Evolutionary conservation across 2,113 vertebrate species (phyloP).

Genomic region (Nyctereutes procyonoides): DNA sequence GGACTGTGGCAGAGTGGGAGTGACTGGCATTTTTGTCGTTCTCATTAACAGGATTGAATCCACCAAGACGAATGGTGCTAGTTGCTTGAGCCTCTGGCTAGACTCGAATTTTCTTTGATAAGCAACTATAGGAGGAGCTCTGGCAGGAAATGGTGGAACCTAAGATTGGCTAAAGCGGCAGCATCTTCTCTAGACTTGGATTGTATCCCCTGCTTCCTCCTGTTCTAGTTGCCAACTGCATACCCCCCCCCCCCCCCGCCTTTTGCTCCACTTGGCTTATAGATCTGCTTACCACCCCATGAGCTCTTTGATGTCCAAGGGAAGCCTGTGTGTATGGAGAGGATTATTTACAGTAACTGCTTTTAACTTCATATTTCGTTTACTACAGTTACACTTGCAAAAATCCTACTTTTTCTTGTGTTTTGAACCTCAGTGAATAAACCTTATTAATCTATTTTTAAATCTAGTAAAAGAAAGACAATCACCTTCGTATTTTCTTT

Average conservation of each 20-base stretch:
- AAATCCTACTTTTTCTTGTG: not conserved
- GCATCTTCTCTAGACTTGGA: not conserved
- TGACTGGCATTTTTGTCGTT: not conserved
- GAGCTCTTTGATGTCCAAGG: not conserved
- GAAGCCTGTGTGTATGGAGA: not conserved
- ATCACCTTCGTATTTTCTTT: slow-evolving; percentile 37
- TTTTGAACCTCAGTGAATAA: slow-evolving; percentile 26
- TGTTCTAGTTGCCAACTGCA: not conserved
- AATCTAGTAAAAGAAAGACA: slow-evolving; percentile 3
- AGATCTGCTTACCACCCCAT: not conserved
- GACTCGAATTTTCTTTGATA: not conserved
- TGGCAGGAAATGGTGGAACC: not conserved
- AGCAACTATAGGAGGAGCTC: not conserved
- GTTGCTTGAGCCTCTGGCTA: slow-evolving; percentile 6
- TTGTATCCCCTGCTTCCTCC: not conserved
- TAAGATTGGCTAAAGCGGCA: not conserved
- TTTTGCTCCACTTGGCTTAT: not conserved
- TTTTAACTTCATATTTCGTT: slow-evolving; percentile 23
- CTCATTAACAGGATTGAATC: not conserved
- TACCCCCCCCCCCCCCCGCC: not conserved
- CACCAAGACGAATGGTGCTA: not conserved
- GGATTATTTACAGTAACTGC: not conserved
- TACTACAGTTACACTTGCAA: not conserved
- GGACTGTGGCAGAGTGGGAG: not conserved
- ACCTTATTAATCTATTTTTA: slow-evolving; percentile 36